A percentile compares a stretch with the other conserved stretches of the same genome.
Evolutionary conservation across 2,113 vertebrate species (phyloP).

Genomic region (Spea multiplicata): DNA sequence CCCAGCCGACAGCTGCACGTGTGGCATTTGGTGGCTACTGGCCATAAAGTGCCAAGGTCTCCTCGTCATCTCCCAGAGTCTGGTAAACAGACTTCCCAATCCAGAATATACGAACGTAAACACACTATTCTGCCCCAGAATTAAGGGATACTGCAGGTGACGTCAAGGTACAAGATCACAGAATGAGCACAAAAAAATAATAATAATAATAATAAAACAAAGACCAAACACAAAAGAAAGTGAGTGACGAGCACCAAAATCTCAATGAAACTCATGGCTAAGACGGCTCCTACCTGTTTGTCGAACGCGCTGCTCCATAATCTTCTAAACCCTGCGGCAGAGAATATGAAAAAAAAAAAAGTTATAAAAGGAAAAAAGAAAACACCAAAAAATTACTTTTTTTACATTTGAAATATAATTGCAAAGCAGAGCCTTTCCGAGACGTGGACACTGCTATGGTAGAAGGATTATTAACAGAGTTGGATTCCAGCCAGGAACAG

Average conservation of each 20-base stretch:
- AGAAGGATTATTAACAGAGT: background rate
- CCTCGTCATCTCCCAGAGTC: too few relatives aligned
- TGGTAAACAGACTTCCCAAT: too few relatives aligned
- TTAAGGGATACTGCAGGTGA: slow-evolving; percentile 31
- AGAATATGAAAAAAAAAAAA: slow-evolving; percentile 35
- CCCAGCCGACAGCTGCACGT: too few relatives aligned
- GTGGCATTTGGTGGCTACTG: too few relatives aligned
- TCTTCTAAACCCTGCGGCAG: slow-evolving; percentile 74
- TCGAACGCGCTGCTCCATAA: slow-evolving; percentile 75
- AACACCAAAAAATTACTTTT: background rate
- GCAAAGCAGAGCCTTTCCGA: too few relatives aligned
- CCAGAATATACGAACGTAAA: background rate
- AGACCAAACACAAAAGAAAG: background rate
- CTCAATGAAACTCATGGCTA: background rate
- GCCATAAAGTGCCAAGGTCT: too few relatives aligned
- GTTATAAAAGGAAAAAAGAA: background rate
- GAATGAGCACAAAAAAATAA: background rate
- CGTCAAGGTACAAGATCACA: slow-evolving; percentile 4
- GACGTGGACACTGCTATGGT: background rate
- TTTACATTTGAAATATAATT: background rate
- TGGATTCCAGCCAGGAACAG: background rate
- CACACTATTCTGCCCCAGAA: background rate
- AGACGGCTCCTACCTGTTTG: slow-evolving; percentile 80
- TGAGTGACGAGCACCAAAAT: background rate
- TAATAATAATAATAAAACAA: background rate